Evolutionary conservation across 2,888 invertebrate species (phyloP).

Genomic region (Dynastes tityus): DNA sequence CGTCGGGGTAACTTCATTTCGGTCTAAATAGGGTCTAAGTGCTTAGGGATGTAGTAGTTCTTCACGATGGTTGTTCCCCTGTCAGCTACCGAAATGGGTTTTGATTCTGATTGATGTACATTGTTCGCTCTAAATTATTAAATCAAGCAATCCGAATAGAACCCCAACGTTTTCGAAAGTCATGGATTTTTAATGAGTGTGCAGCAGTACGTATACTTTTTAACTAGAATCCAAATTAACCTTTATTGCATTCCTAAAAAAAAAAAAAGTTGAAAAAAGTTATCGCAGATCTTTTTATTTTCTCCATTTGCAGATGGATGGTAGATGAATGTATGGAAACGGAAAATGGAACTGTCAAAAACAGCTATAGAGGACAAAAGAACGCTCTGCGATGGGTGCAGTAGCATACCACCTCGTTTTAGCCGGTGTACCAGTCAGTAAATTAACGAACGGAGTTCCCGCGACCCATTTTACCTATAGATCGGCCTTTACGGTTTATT

Average conservation of each 20-base stretch:
- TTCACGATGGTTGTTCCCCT: conserved; percentile 43
- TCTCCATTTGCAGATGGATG: no score
- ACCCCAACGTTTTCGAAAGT: background rate
- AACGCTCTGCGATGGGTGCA: no score
- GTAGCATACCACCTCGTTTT: no score
- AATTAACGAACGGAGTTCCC: background rate
- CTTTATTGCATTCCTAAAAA: no score
- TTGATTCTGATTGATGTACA: conserved; percentile 44
- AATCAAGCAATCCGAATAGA: conserved; percentile 20
- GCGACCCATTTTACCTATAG: background rate
- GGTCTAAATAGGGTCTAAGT: conserved; percentile 50
- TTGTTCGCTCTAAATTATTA: conserved; percentile 40
- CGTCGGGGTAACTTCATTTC: conserved; percentile 38
- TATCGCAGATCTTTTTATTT: no score
- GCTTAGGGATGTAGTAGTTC: conserved; percentile 49
- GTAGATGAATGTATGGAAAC: no score
- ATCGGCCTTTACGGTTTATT: conserved; percentile 8
- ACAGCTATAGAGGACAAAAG: no score
- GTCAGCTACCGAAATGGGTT: conserved; percentile 34
- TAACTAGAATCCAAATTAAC: background rate
- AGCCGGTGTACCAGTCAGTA: background rate
- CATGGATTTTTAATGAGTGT: conserved; percentile 5
- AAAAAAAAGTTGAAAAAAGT: no score
- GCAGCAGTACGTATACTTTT: background rate
- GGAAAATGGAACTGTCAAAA: no score